phyloP scores from a whole-genome alignment of 2,888 invertebrate species.

The Luperina nickerlii region DNA sequence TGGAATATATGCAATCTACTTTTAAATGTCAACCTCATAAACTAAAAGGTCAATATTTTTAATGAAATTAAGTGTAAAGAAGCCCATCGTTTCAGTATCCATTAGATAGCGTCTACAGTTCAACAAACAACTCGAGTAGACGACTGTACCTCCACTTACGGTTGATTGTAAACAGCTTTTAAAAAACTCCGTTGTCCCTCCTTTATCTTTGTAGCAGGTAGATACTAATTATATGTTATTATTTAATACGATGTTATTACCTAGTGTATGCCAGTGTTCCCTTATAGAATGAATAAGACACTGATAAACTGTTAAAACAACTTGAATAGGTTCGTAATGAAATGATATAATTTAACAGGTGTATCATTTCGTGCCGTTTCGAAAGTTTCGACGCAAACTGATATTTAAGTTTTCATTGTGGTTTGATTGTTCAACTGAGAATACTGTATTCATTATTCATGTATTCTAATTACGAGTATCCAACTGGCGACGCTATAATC shows the following conservation, averaged over 20 bases:
- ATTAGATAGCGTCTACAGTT: slow-evolving; percentile 44
- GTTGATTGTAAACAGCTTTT: slow-evolving; percentile 88
- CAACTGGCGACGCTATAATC: slow-evolving; percentile 77
- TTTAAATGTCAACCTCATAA: slow-evolving; percentile 36
- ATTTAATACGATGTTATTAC: slow-evolving; percentile 88
- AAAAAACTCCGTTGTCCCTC: slow-evolving; percentile 86
- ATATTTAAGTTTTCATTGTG: slow-evolving; percentile 78
- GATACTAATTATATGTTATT: slow-evolving; percentile 89
- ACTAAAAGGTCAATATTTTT: slow-evolving; percentile 12
- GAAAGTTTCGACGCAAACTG: slow-evolving; percentile 76
- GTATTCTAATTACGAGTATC: slow-evolving; percentile 81
- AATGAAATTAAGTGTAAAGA: slow-evolving; percentile 9
- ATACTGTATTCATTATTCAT: slow-evolving; percentile 80
- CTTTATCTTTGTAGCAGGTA: slow-evolving; percentile 87
- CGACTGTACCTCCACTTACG: slow-evolving; percentile 84
- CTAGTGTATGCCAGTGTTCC: slow-evolving; percentile 78
- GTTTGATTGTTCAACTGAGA: slow-evolving; percentile 78
- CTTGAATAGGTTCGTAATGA: slow-evolving; percentile 70
- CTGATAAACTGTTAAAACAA: slow-evolving; percentile 81
- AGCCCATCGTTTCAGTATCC: slow-evolving; percentile 28
- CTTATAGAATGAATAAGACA: slow-evolving; percentile 77
- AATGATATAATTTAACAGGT: slow-evolving; percentile 80
- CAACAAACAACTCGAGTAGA: slow-evolving; percentile 69
- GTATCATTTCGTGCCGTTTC: slow-evolving; percentile 77
- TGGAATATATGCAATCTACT: background rate